Evolutionary conservation across 2,113 vertebrate genomes (phyloP).

Genomic region (Larimichthys crocea): DNA sequence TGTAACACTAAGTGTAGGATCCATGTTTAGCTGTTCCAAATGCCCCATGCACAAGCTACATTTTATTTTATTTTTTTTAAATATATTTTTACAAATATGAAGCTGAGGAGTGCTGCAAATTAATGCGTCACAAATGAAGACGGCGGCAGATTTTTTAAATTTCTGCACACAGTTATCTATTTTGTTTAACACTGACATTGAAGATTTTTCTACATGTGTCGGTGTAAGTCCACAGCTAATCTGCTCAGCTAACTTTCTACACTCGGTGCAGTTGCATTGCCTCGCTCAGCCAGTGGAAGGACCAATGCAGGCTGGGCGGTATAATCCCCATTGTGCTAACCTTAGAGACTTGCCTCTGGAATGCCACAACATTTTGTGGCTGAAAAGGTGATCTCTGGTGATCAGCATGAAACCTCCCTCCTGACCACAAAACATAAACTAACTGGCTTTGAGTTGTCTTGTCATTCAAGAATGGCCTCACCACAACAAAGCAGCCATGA

Average conservation of each 20-base stretch:
- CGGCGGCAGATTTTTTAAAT: neutral
- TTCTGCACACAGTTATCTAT: conserved; percentile 3
- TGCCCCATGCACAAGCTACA: neutral
- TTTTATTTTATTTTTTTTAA: neutral
- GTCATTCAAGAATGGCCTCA: conserved; percentile 56
- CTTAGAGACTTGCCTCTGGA: conserved; percentile 70
- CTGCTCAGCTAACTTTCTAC: conserved; percentile 38
- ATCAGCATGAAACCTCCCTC: conserved; percentile 28
- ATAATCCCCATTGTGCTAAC: conserved; percentile 80
- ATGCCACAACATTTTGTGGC: conserved; percentile 62
- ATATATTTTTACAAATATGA: neutral
- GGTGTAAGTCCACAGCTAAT: conserved; percentile 34
- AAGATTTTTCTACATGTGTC: conserved; percentile 10
- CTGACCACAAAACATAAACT: conserved; percentile 58
- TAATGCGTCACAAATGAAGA: neutral
- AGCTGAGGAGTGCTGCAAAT: neutral
- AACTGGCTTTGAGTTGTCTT: conserved; percentile 65
- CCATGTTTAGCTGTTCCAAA: neutral
- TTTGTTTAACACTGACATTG: conserved; percentile 8
- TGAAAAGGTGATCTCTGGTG: conserved; percentile 61
- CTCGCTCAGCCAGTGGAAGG: conserved; percentile 54
- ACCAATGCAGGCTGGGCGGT: conserved; percentile 66
- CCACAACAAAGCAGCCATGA: conserved; percentile 53
- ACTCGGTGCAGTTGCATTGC: conserved; percentile 37
- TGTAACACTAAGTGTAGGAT: conserved; percentile 1